These are phyloP conservation scores for Lytechinus pictus DNA, from an alignment of 35 echinoderm and acorn worm genomes.

Conservation along the genomic window DNA sequence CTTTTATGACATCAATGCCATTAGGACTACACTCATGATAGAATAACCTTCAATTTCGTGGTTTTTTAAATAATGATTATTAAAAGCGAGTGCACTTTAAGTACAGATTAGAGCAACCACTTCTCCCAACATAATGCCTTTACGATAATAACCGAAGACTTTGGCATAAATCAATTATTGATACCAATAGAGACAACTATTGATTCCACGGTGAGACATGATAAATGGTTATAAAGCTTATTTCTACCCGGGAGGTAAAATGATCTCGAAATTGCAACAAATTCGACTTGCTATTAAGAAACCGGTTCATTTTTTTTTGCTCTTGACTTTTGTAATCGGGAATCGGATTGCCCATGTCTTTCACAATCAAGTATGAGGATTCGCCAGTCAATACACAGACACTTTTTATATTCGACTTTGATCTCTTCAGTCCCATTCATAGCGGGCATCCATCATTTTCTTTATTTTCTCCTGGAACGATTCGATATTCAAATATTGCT, in stretches of 20 bases:
- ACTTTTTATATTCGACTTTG: conserved; percentile 23
- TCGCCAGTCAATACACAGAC: conserved; percentile 26
- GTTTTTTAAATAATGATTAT: neutral
- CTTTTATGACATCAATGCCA: neutral
- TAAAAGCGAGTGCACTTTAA: neutral
- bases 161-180: conserved; percentile 49
- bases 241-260: conserved; percentile 6
- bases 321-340: neutral
- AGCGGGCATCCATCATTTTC: conserved; percentile 29
- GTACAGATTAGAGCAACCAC: neutral
- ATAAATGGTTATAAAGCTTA: conserved; percentile 20
- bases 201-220: neutral
- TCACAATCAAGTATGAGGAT: conserved; percentile 5
- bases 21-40: neutral
- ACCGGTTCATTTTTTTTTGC: neutral
- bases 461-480: neutral
- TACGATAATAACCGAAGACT: neutral
- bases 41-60: neutral
- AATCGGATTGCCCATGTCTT: neutral
- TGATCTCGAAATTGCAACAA: conserved; percentile 49
- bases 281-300: conserved; percentile 20
- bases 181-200: neutral
- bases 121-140: neutral
- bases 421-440: conserved; percentile 34
- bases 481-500: conserved; percentile 40